phyloP scores from a whole-genome alignment of 2,888 invertebrate species.

The Ophion slaviceki region DNA sequence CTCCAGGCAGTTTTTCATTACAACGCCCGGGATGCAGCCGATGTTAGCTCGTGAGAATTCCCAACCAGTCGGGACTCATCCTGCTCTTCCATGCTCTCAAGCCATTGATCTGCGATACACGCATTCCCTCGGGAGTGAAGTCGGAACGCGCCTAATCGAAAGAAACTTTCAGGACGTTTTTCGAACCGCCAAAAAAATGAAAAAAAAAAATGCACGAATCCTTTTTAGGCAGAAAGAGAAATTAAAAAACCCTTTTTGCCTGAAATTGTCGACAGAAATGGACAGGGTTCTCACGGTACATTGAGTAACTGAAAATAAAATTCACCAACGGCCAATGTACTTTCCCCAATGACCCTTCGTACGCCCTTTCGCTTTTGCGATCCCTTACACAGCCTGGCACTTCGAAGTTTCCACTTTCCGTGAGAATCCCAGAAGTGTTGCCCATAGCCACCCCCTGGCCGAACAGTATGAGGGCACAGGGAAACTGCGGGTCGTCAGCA shows the following conservation, averaged over 20 bases:
- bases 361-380: too few species aligned
- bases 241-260: not conserved
- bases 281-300: too few species aligned
- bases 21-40: constrained; percentile 17
- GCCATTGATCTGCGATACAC: not conserved
- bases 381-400: too few species aligned
- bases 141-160: not conserved
- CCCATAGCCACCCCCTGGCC: too few species aligned
- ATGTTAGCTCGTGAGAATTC: constrained; percentile 7
- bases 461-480: too few species aligned
- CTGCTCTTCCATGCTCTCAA: constrained; percentile 6
- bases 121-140: not conserved
- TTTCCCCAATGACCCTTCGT: too few species aligned
- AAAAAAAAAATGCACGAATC: not conserved
- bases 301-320: too few species aligned
- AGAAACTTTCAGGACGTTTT: not conserved
- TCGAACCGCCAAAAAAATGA: not conserved
- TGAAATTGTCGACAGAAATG: too few species aligned
- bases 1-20: constrained; percentile 34
- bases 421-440: too few species aligned
- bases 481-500: too few species aligned
- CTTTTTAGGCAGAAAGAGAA: not conserved
- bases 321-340: too few species aligned
- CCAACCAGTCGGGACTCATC: constrained; percentile 3
- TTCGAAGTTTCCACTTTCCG: too few species aligned